Conservation (phyloP, 92 coral and sea anemone genomes). For the Plumapathes pennacea region DNA sequence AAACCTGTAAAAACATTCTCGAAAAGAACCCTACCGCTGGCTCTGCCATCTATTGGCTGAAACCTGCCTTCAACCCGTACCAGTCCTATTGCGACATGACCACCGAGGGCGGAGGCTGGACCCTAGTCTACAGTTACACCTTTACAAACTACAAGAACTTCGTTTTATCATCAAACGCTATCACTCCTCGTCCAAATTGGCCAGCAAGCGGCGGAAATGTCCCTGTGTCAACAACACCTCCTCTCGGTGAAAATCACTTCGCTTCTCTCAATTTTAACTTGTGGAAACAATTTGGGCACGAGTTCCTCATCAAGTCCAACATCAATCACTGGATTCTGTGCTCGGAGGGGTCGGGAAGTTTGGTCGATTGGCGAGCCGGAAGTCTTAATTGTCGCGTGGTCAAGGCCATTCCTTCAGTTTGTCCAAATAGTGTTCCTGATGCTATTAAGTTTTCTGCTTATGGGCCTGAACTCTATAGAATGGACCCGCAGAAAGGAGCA, state of each 20-base stretch:
- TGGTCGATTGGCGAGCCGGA: constrained; percentile 49
- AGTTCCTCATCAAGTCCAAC: constrained; percentile 61
- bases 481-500: too few relatives aligned
- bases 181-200: constrained; percentile 57
- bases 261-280: constrained; percentile 41
- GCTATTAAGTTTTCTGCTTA: too few relatives aligned
- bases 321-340: constrained; percentile 76
- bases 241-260: constrained; percentile 38
- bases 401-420: constrained; percentile 10
- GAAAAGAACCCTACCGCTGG: too few relatives aligned
- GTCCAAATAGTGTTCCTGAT: constrained; percentile 16
- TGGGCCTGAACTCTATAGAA: too few relatives aligned
- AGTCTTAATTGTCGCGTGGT: constrained; percentile 29
- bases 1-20: too few relatives aligned
- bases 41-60: too few relatives aligned
- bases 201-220: constrained; percentile 30
- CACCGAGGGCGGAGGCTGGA: constrained; percentile 72
- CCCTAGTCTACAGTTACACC: constrained; percentile 67
- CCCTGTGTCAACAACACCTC: constrained; percentile 16
- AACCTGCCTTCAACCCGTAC: too few relatives aligned
- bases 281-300: constrained; percentile 50
- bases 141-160: constrained; percentile 47
- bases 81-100: constrained; percentile 62
- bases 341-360: constrained; percentile 40
- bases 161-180: constrained; percentile 26